Base-by-base conservation (phyloP, 2,888 invertebrate species). In the Cloeon dipterum region DNA sequence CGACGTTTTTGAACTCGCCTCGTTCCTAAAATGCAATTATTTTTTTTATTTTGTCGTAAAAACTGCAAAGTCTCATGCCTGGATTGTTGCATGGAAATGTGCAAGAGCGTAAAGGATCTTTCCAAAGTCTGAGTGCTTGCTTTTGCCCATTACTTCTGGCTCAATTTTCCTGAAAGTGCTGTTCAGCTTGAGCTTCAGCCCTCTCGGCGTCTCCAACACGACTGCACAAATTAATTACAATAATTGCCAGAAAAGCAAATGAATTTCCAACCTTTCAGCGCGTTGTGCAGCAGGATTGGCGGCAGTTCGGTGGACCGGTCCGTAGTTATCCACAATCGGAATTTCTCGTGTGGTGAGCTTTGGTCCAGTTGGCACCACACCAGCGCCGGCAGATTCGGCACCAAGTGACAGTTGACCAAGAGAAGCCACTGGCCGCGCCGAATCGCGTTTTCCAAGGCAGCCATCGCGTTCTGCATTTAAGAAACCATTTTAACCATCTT, bases 1-100 rank as follows among this genome's bases (percentile, higher is more conserved):
- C 91, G 39, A 89, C 76, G 59, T 89, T 89, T 49, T 81, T 86
- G 54, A 89, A 91, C 52, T 86, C 88, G 44, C 86, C 68, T 33
- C 91, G 68, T 55, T 91, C 91, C 72, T 81, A 54, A 11, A 41
- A 40, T 19, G 5, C 3, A 13, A 11, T 11, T 11, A n/a, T 25
- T n/a, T n/a, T 11, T 25, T 2, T 3, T 7, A 37, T 11, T 4
- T 19, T 16, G 35, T 25, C 14, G 4, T 17, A n/a, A 10, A 25
- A n/a, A 5, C 26, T 35, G 4, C n/a, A n/a, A n/a, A n/a, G n/a
- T n/a, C n/a, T 4, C 21, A 40, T 40, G 54, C 75, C 63, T 81
- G 81, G 1, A 89, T 77, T 0, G 89, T 88, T 7, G 85, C 89
- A 53, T 91, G 89, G 61, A 89, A 89, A 61, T 91, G 91, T 0